Evolutionary conservation across 64 coral and sea anemone genomes (phyloP), one percentile per base, ranked within the genome.

Genomic region (Catalaphyllia jardinei): DNA sequence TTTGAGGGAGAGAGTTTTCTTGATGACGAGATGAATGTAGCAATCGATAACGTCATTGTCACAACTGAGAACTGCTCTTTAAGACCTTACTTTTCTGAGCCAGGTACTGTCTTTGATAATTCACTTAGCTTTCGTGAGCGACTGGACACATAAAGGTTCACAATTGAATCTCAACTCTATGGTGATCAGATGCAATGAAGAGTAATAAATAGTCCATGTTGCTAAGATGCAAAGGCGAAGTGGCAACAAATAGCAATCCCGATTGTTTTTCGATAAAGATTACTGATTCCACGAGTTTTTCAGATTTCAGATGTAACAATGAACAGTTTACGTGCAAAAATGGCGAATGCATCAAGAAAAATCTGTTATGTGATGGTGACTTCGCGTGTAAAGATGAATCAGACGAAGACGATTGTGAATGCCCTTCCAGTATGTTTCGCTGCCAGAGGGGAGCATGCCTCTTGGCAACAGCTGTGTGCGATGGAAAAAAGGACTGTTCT

Each of bases 301-400:
- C 38, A 91, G 79, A 51, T 52, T 83, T 78, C 50, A 73, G 7
- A 10, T 91, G 89, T 30, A 10, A 19, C 9, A 35, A 83, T 17
- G 27, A 82, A 25, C 49, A 79, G 49, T 91, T 91, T 74, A 51
- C 31, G 4, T 91, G 89, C 17, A 74, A 52, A 15, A 91, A 91
- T 19, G 79, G 89, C 29, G 38, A 83, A 12, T 91, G 79, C 18
- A 49, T 91, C 42, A 83, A 76, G 39, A 73, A 29, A 20, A 80
- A 83, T 22, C 31, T 91, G 29, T 22, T 74, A 8, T 91, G 89
- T 63, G 89, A 91, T 75, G 89, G 89, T 18, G 89, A 91, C 76
- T 31, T 24, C 33, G 62, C 62, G 1, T 91, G 89, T 29, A 60
- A 33, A 5, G 89, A 91, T 63, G 17, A 29, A 9, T 91, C 89